A percentile compares a stretch with the other conserved stretches of the same genome.
Evolutionary conservation across 2,888 invertebrate species (phyloP).

Genomic region (Peribatodes rhomboidaria): DNA sequence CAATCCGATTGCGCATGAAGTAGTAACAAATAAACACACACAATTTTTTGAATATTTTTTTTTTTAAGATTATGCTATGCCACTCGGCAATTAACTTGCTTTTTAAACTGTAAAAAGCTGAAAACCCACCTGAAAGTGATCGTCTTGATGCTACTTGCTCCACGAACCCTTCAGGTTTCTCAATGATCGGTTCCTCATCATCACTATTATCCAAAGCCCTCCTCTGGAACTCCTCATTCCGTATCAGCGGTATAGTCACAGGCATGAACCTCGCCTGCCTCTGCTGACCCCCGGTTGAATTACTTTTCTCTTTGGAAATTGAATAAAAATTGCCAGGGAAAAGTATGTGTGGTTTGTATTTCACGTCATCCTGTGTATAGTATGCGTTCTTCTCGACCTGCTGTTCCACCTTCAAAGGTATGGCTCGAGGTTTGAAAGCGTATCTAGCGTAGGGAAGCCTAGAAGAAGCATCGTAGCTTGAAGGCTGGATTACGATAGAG

Average conservation of each 20-base stretch:
- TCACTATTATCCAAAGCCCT: slow-evolving; percentile 63
- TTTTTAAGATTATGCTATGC: no score
- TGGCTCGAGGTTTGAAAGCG: slow-evolving; percentile 74
- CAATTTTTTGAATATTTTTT: no score
- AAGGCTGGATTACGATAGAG: slow-evolving; percentile 70
- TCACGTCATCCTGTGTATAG: slow-evolving; percentile 62
- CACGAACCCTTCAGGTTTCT: slow-evolving; percentile 68
- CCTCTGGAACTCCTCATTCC: slow-evolving; percentile 67
- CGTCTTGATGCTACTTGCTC: slow-evolving; percentile 71
- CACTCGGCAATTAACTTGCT: no score
- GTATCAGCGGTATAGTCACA: slow-evolving; percentile 74
- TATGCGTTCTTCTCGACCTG: slow-evolving; percentile 69
- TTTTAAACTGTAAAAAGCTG: no score
- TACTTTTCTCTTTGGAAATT: slow-evolving; percentile 82
- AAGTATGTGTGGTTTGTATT: slow-evolving; percentile 73
- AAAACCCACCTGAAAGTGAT: slow-evolving; percentile 75
- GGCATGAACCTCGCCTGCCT: slow-evolving; percentile 61
- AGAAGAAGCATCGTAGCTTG: slow-evolving; percentile 57
- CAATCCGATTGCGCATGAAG: no score
- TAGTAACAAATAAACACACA: no score
- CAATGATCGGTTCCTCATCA: slow-evolving; percentile 66
- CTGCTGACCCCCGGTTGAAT: slow-evolving; percentile 42
- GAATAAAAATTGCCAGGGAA: slow-evolving; percentile 82
- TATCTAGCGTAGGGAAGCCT: slow-evolving; percentile 60
- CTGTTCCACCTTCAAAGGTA: slow-evolving; percentile 64